These are phyloP conservation scores for Yponomeuta evonymella DNA, from an alignment of 2,888 invertebrate genomes.

Conservation along the genomic window DNA sequence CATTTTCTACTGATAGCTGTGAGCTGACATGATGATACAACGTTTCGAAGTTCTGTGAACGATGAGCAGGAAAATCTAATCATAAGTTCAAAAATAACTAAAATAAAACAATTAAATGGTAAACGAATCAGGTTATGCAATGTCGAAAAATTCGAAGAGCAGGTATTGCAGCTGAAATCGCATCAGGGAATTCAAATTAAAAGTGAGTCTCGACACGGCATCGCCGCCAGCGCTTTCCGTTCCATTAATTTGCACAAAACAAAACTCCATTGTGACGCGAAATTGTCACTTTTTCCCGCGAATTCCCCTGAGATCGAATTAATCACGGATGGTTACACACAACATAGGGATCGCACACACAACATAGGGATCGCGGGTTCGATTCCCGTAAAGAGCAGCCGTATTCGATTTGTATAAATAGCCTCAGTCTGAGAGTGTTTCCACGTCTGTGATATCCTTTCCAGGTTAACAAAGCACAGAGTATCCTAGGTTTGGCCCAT, in stretches of 20 bases:
- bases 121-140: background rate
- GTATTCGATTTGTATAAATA: too few species aligned
- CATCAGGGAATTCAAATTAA: background rate
- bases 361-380: too few species aligned
- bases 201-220: background rate
- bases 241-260: slow-evolving; percentile 1
- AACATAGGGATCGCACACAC: too few species aligned
- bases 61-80: background rate
- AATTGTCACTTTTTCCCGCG: background rate
- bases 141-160: background rate
- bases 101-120: background rate
- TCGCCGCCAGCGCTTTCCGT: background rate
- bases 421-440: too few species aligned
- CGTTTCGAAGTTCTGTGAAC: too few species aligned
- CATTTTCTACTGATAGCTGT: too few species aligned
- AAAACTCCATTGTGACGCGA: background rate
- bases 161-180: background rate
- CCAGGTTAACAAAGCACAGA: too few species aligned
- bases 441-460: too few species aligned
- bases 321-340: background rate
- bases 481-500: too few species aligned
- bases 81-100: background rate
- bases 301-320: background rate
- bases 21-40: too few species aligned
- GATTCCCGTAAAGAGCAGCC: too few species aligned